These are phyloP conservation scores for Podocnemis expansa DNA, from an alignment of 2,113 vertebrate species.

Conservation along the genomic window DNA sequence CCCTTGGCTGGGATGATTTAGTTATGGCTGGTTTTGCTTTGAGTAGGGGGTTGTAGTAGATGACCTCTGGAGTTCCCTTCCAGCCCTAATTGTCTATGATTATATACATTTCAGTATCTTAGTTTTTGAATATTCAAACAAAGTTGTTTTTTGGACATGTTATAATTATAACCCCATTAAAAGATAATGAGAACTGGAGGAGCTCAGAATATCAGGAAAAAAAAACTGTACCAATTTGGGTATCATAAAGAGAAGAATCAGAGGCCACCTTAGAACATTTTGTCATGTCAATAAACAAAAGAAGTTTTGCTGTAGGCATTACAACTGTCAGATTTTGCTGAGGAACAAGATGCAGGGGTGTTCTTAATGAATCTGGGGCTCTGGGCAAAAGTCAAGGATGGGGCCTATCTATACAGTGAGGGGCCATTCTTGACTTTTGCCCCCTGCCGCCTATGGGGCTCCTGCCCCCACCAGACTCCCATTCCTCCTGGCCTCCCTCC, in stretches of 20 bases:
- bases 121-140: not conserved
- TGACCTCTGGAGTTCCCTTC: too few species aligned
- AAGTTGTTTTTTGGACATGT: not conserved
- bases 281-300: not conserved
- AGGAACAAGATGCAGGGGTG: not conserved
- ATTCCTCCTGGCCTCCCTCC: too few species aligned
- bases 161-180: not conserved
- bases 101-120: accelerated
- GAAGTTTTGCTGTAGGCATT: not conserved
- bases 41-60: too few species aligned
- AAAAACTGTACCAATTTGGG: not conserved
- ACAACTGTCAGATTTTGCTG: not conserved
- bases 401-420: too few species aligned
- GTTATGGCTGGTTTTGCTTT: too few species aligned
- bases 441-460: too few species aligned
- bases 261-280: not conserved
- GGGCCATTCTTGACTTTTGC: too few species aligned
- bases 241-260: not conserved
- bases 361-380: too few species aligned
- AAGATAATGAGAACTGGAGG: not conserved
- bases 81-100: too few species aligned
- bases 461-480: too few species aligned
- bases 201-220: not conserved
- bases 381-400: too few species aligned
- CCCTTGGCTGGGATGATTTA: too few species aligned